Base-by-base conservation (phyloP, 2,888 invertebrate species). In the Campoplex nolae region DNA sequence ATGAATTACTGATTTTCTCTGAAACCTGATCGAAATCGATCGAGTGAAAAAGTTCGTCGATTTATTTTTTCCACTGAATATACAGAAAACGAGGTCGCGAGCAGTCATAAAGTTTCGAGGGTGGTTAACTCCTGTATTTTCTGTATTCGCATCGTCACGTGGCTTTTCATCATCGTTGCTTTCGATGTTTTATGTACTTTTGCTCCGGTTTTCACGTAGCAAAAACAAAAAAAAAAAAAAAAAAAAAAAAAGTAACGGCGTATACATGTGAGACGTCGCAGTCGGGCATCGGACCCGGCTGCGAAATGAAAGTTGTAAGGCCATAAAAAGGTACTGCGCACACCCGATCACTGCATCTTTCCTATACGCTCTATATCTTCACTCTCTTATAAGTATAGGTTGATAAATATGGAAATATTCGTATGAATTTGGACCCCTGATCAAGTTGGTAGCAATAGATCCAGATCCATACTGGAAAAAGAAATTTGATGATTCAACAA, bases 301-400 rank as follows among this genome's bases (percentile, higher is more conserved):
- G 62, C 38, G 38, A 79, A 83, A 83, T 75, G 86, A 86, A 86
- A 86, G 83, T 86, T 83, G 86, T 65, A 76, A 75, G 70, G 35
- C 83, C 86, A 79, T 86, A 86, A 79, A 68, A 86, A 86, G 86
- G 68, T 81, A 73, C 73, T 45, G 77, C 56, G 76, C 73, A 73
- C 80, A 68, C 38, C 35, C 35, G 54, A n/a, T 45, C 23, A 77
- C 62, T 62, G 18, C 71, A 56, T 74, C 73, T 38, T 67, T 54
- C 58, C 62, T 48, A 51, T 28, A 18, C 68, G 38, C 67, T 58
- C 77, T 58, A 56, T 70, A 51, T 62, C 38, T 84, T 80, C 56
- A 80, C 75, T 84, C 71, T 84, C 78, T 28, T 62, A 58, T 51
- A 56, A 13, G 65, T 62, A 16, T 62, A 48, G 51, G 8, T 42